Base-by-base conservation (phyloP, 2,113 vertebrate genomes). In the Urocitellus parryii region DNA sequence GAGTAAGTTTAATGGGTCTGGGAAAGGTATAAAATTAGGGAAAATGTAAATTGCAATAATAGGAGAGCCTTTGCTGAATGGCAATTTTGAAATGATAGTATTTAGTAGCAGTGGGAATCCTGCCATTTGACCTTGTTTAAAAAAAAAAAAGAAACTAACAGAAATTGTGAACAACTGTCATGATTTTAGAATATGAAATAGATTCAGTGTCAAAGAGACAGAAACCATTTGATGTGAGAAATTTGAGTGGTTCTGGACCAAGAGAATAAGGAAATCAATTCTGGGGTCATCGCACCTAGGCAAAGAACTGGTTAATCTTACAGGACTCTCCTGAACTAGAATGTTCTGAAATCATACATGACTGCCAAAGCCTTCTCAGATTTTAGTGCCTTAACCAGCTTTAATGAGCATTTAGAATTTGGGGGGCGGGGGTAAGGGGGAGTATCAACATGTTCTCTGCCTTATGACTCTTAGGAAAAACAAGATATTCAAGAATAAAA, bases 11-110 rank as follows among this genome's bases (percentile, higher is more conserved):
- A 97, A 96, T 97, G 95, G 89, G 67, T 95, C 92, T 96, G 77
- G 87, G 92, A 97, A 97, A 96, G 97, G 96, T 97, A 94, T 85
- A 95, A 90, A 94, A 97, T 94, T 95, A 94, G 77, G 91, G 76
- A 97, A 97, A 96, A 96, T 97, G 89, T 97, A 96, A 95, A 95
- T 94, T 96, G 70, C 76, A 84, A 29, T 91, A 89, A 79, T 42
- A 76, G 45, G 87, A 95, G 79, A 92, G 34, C 13, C 76, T 81
- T 93, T 48, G 48, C 84, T 65, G 65, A 84, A 78, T 83, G 85
- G 17, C 68, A 95, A 4, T 93, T 96, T 89, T 88, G 34, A 97
- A 95, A 77, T 88, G 83, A 58, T 53, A 27, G 72, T 48, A 24
- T 86, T 94, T 95, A 91, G 56, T 63, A 89, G 32, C 61, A 61